A percentile compares a stretch with the other conserved stretches of the same genome.
These are phyloP conservation scores for Rotaria socialis DNA, from an alignment of 2,888 invertebrate genomes.

Conservation along the genomic window DNA sequence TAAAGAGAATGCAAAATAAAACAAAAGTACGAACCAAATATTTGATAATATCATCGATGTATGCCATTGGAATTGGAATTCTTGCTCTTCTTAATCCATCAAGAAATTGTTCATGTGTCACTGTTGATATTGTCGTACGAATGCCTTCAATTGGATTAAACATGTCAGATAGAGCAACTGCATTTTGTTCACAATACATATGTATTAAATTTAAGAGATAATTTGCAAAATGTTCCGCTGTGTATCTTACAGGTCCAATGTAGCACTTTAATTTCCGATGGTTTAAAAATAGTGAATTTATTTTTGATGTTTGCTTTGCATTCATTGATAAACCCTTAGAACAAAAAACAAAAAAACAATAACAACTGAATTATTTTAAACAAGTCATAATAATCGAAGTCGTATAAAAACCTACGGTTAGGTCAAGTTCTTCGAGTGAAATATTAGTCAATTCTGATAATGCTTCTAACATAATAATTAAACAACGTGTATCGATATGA, in stretches of 20 bases:
- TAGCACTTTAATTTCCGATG: not conserved
- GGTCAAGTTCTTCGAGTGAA: not conserved
- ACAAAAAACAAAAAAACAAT: not conserved
- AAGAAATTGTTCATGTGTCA: slow-evolving; percentile 15
- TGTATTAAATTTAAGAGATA: not conserved
- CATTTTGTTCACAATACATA: not conserved
- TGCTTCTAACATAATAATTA: not conserved
- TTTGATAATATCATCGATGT: not conserved
- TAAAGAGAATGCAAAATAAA: too few species aligned
- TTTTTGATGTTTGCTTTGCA: not conserved
- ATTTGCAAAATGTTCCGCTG: not conserved
- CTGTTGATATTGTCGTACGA: too few species aligned
- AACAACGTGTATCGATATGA: slow-evolving; percentile 5
- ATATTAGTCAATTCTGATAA: not conserved
- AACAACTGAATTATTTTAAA: too few species aligned
- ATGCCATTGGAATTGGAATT: not conserved
- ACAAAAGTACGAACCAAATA: not conserved
- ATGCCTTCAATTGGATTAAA: not conserved
- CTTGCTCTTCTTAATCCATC: not conserved
- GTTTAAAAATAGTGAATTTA: not conserved
- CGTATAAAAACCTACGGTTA: not conserved
- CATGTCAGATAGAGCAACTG: not conserved
- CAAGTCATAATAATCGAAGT: not conserved
- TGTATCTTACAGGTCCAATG: not conserved
- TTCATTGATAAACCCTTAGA: not conserved